Base-by-base conservation (phyloP, 2,797 vertebrate genomes). In the Pelobates cultripes region DNA sequence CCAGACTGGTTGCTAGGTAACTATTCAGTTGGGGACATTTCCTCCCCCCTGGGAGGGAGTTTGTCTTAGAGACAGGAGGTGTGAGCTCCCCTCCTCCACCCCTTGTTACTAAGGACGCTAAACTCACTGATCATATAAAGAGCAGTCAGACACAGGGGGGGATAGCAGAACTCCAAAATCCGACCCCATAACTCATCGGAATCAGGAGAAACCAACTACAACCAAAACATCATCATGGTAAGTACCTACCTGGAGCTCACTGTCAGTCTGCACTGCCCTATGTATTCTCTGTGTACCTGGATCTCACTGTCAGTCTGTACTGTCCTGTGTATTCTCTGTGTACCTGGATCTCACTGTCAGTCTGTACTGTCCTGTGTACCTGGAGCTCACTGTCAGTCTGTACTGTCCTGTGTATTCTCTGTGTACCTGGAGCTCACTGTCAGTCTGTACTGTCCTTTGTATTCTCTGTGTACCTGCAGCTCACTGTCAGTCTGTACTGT, bases 31-130 rank as follows among this genome's bases (percentile, higher is more conserved):
- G 71, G 61, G 45, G 13, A n/a, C n/a, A n/a, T 55, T 13, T 6
- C 61, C 28, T 15, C 17, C n/a, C 3, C 43, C 43, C 5, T n/a
- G n/a, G n/a, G 28, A 28, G 28, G 28, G 51, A 14, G 47, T n/a
- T n/a, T n/a, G n/a, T 43, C 47, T 41, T 45, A n/a, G 51, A 4
- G 6, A 8, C 14, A 51, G 47, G 47, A 51, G 47, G 47, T 6
- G 5, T 51, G 47, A 10, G 47, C 60, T 67, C 41, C 15, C 72
- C 72, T 3, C 40, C 57, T 70, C 61, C 61, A n/a, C 61, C 28
- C 44, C 45, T 28, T 43, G 78, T 80, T 68, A 80, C 78, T 67
- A 79, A 74, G 78, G 61, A 74, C 71, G 3, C 80, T n/a, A 1
- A 28, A 14, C 6, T 10, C 6, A n/a, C 43, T 45, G 41, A 64